Evolutionary conservation across 1,140 invertebrate genomes (phyloP).

Genomic region (Ips nitidus): DNA sequence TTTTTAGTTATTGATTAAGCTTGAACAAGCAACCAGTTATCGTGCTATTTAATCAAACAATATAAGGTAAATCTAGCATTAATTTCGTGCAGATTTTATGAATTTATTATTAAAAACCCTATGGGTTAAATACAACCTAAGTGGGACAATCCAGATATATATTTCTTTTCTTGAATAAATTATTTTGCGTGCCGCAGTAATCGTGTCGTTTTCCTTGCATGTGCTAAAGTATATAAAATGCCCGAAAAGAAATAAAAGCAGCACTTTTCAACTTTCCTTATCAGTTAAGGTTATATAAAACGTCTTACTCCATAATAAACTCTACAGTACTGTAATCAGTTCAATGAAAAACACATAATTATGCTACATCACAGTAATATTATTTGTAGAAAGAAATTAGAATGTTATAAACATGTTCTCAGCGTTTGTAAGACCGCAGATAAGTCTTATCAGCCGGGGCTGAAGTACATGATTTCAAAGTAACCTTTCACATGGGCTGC

Average conservation of each 20-base stretch:
- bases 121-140: neutral
- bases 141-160: slow-evolving; percentile 2
- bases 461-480: slow-evolving; percentile 28
- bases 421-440: slow-evolving; percentile 7
- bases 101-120: slow-evolving; percentile 14
- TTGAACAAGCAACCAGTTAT: neutral
- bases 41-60: neutral
- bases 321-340: too few relatives aligned
- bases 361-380: too few relatives aligned
- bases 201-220: slow-evolving; percentile 9
- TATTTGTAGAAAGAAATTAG: neutral
- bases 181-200: slow-evolving; percentile 12
- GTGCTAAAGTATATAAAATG: slow-evolving; percentile 5
- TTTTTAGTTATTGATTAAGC: too few relatives aligned
- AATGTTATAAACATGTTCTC: slow-evolving; percentile 15
- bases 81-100: slow-evolving; percentile 1
- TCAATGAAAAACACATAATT: too few relatives aligned
- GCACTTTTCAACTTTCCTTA: neutral
- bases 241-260: neutral
- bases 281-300: neutral
- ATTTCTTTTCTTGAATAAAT: slow-evolving; percentile 12
- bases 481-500: slow-evolving; percentile 24
- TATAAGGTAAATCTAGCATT: slow-evolving; percentile 5
- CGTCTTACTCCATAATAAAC: too few relatives aligned
- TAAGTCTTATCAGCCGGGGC: slow-evolving; percentile 20